phyloP scores from a whole-genome alignment of 2,113 vertebrate species.

The Scartelaos histophorus region DNA sequence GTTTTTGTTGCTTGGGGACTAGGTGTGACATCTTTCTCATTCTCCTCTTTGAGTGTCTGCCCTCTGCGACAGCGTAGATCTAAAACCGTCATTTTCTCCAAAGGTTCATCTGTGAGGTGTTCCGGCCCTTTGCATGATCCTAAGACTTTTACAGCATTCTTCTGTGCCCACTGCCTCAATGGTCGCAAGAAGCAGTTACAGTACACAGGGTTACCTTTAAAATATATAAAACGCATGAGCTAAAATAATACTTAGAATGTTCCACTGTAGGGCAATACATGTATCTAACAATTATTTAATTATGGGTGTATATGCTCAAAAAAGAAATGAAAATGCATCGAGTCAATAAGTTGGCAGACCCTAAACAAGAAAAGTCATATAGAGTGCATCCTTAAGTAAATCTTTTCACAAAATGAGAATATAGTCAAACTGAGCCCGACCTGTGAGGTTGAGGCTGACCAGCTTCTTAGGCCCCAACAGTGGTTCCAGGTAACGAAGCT shows the following conservation, averaged over 20 bases:
- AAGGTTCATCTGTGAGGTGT: conserved; percentile 79
- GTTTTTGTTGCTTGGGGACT: rapidly evolving
- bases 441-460: conserved; percentile 73
- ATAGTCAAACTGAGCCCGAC: conserved; percentile 21
- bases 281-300: too few species aligned
- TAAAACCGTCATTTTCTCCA: conserved; percentile 64
- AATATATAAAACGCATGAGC: background rate
- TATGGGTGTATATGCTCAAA: too few species aligned
- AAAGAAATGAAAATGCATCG: too few species aligned
- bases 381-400: too few species aligned
- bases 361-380: too few species aligned
- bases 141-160: conserved; percentile 66
- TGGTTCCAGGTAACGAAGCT: conserved; percentile 83
- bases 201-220: conserved; percentile 83
- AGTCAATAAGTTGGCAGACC: too few species aligned
- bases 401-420: background rate
- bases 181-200: conserved; percentile 87
- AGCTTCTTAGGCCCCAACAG: conserved; percentile 73
- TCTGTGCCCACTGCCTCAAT: conserved; percentile 79
- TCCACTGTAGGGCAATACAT: background rate
- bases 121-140: conserved; percentile 79
- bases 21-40: conserved; percentile 45
- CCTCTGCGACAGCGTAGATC: conserved; percentile 75
- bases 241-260: background rate
- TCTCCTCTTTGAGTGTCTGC: conserved; percentile 38